phyloP scores from a whole-genome alignment of 2,888 invertebrate genomes.

The Caenorhabditis panamensis region DNA sequence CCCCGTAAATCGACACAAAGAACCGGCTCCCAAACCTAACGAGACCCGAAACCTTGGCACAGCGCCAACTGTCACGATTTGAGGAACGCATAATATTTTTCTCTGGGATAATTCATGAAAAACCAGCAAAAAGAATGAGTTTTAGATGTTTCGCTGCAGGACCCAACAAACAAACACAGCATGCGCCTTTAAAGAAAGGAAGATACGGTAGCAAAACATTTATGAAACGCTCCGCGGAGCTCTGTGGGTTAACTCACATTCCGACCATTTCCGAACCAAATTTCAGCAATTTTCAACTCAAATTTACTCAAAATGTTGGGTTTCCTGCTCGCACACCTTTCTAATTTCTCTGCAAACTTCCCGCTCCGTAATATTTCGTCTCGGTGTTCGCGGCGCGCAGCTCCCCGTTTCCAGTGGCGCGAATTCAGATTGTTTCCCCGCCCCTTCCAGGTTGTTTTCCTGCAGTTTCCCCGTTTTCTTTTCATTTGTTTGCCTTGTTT shows the following conservation, averaged over 20 bases:
- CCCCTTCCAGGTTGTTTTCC: not conserved
- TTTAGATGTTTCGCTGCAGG: not conserved
- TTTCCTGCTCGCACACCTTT: not conserved
- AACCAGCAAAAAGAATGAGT: no score
- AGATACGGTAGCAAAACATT: not conserved
- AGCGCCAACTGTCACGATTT: no score
- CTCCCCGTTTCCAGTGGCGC: not conserved
- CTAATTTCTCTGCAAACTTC: not conserved
- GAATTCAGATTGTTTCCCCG: conserved; percentile 12
- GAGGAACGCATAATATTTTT: no score
- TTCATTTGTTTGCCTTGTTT: conserved; percentile 4
- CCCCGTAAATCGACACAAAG: no score
- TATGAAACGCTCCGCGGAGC: not conserved
- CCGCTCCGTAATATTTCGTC: not conserved
- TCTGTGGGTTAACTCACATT: no score
- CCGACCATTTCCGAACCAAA: no score
- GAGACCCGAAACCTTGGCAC: no score
- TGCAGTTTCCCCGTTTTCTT: not conserved
- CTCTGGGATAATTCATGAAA: no score
- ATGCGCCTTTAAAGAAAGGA: not conserved
- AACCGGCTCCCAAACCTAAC: no score
- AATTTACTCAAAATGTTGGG: not conserved
- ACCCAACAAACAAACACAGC: not conserved
- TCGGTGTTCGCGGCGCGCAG: conserved; percentile 2
- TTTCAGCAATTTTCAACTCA: no score